Percentiles rank a stretch among this genome's conserved stretches.
Conservation (phyloP, 2,888 invertebrate genomes). For the Eulithis prunata region DNA sequence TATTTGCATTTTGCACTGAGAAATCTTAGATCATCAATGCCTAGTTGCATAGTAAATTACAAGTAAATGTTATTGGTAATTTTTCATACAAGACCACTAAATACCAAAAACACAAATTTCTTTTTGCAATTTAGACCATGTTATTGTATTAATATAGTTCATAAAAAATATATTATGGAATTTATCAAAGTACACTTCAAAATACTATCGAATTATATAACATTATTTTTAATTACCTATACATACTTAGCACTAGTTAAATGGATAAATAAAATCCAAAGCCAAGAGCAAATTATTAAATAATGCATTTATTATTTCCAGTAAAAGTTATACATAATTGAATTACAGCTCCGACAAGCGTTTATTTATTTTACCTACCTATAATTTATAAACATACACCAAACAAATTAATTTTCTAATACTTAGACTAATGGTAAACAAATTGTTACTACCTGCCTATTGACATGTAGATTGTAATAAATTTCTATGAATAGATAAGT, state of each 20-base stretch:
- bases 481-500: constrained; percentile 66
- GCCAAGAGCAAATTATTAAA: constrained; percentile 2
- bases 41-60: too few species aligned
- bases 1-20: constrained; percentile 4
- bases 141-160: neutral
- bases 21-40: constrained; percentile 4
- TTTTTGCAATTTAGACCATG: too few species aligned
- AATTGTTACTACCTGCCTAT: constrained; percentile 82
- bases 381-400: constrained; percentile 9
- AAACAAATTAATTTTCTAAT: constrained; percentile 1
- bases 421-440: constrained; percentile 32
- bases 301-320: constrained; percentile 13
- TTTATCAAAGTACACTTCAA: neutral
- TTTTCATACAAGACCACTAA: too few species aligned
- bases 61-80: too few species aligned
- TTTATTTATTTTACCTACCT: constrained; percentile 3
- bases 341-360: constrained; percentile 1
- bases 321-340: neutral
- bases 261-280: constrained; percentile 10
- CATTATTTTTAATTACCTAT: neutral
- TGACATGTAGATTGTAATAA: constrained; percentile 77
- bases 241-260: constrained; percentile 5
- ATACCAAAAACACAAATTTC: too few species aligned
- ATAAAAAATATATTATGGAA: constrained; percentile 6
- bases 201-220: constrained; percentile 11